Percentiles rank a stretch among this genome's conserved stretches.
Conservation (phyloP, 2,797 vertebrate species). For the Lithobates sylvaticus region DNA sequence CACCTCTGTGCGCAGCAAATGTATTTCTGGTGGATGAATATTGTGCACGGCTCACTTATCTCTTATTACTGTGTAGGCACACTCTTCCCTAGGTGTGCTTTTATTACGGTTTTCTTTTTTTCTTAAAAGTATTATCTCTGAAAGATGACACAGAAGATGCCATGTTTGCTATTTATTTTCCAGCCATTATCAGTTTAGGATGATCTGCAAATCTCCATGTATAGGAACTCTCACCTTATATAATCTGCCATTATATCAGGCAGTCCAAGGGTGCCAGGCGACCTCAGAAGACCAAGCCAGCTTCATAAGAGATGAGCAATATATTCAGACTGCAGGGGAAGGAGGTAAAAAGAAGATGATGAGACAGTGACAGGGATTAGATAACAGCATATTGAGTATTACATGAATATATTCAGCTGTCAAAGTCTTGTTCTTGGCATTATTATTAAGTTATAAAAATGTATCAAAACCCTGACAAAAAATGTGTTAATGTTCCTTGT, state of each 20-base stretch:
- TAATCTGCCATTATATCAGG: slow-evolving; percentile 9
- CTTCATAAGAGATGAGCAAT: slow-evolving; percentile 21
- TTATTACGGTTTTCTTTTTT: neutral
- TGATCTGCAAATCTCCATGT: slow-evolving; percentile 42
- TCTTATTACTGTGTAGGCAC: slow-evolving; percentile 35
- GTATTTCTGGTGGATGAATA: slow-evolving; percentile 19
- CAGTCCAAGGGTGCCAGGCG: neutral
- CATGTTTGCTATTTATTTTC: slow-evolving; percentile 17
- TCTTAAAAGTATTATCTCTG: slow-evolving; percentile 43
- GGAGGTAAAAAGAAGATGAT: neutral
- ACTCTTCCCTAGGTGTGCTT: neutral
- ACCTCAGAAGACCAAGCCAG: neutral
- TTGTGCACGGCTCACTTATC: slow-evolving; percentile 22
- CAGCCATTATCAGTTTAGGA: slow-evolving; percentile 34
- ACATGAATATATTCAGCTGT: neutral
- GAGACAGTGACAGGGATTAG: slow-evolving; percentile 2
- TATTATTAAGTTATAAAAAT: neutral
- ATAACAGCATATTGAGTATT: neutral
- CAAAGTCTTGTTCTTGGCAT: neutral
- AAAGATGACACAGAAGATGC: slow-evolving; percentile 32
- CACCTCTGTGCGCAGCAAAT: neutral
- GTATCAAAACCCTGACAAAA: neutral
- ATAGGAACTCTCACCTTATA: slow-evolving; percentile 34
- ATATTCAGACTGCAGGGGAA: neutral
- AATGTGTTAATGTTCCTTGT: neutral